Evolutionary conservation across 2,113 vertebrate genomes (phyloP).

Genomic region (Sterna hirundo): DNA sequence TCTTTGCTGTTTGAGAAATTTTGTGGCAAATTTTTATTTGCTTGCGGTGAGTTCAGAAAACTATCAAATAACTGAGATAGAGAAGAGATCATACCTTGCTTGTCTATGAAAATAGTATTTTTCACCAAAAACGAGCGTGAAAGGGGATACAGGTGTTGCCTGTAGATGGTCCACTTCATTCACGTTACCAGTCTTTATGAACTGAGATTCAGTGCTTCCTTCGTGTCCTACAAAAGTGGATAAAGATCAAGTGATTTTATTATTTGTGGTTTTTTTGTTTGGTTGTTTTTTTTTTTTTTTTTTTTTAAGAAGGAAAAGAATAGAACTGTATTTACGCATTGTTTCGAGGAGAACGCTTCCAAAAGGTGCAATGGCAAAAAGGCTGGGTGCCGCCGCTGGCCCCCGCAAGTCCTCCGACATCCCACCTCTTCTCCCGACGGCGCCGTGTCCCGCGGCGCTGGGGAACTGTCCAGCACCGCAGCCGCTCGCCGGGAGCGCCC

Average conservation of each 20-base stretch:
- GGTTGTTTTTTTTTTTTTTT: too few relatives aligned
- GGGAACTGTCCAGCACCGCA: slow-evolving; percentile 30
- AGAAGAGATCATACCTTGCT: neutral
- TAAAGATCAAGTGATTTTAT: neutral
- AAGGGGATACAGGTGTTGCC: neutral
- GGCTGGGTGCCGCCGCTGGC: neutral
- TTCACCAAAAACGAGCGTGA: neutral
- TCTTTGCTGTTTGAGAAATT: neutral
- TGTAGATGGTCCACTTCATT: neutral
- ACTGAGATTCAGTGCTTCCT: neutral
- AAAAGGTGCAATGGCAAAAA: neutral
- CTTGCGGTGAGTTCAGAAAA: neutral
- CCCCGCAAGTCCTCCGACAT: fast-evolving
- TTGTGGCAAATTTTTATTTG: neutral
- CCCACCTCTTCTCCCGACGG: fast-evolving
- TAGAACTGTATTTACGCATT: neutral
- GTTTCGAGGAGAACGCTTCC: fast-evolving
- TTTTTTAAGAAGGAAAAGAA: neutral
- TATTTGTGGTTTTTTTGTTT: too few relatives aligned
- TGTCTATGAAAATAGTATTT: neutral
- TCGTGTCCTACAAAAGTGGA: neutral
- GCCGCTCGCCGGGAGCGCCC: fast-evolving
- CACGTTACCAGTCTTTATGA: neutral
- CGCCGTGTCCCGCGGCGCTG: fast-evolving
- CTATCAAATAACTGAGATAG: neutral